Base-by-base conservation (phyloP, 1,140 invertebrate species). In the Drosophila funebris region DNA sequence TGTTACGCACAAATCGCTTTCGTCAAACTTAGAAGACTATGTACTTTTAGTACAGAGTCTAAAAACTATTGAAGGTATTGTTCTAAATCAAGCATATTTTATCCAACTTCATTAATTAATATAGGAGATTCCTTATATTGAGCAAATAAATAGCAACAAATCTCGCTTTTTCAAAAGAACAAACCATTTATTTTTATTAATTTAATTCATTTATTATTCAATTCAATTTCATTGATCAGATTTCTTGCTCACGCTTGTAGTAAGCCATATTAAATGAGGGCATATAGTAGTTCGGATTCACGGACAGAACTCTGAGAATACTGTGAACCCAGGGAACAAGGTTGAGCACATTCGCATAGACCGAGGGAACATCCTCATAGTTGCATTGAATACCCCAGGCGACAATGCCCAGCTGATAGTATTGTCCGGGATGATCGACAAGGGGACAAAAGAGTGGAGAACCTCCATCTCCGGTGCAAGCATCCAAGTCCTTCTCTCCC, bases 401-500 rank as follows among this genome's bases (percentile, higher is more conserved):
- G 1, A 68, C 44, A 54, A 73, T 94, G 50, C 95, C 95, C 13
- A 93, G 93, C 88, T 94, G 94, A 5, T 91, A 90, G 70, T 93
- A 95, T 2, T 92, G 91, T 6, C 66, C 73, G 2, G 91, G 92
- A 33, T 93, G 78, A 31, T 85, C 93, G 62, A 82, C 74, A 36
- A 92, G 71, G 36, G 93, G 93, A 82, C 95, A 96, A 41, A 94
- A 93, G 18, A 96, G 76, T 2, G 95, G 95, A 93, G 63, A 46
- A 5, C 27, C 64, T n/a, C 24, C 64, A 39, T 63, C 41, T 3
- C 60, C 50, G 1, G 20, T 94, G 80, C 95, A 96, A 0, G 95
- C 94, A 79, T 96, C 96, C 76, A 92, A 92, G 18, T 93, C 94
- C 11, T 77, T 41, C 79, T 93, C 66, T 0, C 46, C 46, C 3